Conservation (phyloP, 2,113 vertebrate genomes). For the Platycercus adscitus region DNA sequence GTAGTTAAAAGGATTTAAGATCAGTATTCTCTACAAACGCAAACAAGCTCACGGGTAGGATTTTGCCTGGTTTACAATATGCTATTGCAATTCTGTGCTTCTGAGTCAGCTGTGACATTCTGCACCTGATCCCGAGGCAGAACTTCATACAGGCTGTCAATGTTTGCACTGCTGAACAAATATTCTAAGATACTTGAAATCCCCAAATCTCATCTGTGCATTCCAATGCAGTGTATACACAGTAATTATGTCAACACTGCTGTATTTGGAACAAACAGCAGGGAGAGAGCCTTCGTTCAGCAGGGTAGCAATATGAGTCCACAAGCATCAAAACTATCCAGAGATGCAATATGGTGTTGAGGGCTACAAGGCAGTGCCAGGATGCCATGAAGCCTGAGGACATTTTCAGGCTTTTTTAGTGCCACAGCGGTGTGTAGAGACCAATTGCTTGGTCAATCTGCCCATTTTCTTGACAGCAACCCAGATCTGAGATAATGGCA, state of each 20-base stretch:
- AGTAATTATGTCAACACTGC: background rate
- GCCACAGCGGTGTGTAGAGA: background rate
- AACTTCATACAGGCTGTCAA: background rate
- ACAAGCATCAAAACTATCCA: background rate
- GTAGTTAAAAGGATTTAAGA: background rate
- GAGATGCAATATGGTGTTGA: background rate
- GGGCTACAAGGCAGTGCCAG: background rate
- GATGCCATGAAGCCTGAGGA: background rate
- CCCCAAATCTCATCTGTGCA: background rate
- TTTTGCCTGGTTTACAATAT: background rate
- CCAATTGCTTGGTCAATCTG: background rate
- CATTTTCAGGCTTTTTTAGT: background rate
- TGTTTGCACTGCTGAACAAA: constrained; percentile 5
- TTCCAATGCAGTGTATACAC: background rate
- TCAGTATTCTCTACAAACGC: background rate
- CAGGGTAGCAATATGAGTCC: background rate
- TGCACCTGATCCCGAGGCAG: background rate
- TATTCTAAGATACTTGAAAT: background rate
- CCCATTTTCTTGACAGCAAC: background rate
- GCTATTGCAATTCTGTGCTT: background rate
- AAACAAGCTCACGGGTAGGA: background rate
- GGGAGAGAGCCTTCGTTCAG: background rate
- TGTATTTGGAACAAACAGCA: background rate
- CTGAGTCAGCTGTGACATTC: background rate
- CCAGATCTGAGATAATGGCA: background rate